Evolutionary conservation across 1,140 invertebrate genomes (phyloP), one percentile per base, ranked within the genome.

Genomic region (Nomia melanderi): DNA sequence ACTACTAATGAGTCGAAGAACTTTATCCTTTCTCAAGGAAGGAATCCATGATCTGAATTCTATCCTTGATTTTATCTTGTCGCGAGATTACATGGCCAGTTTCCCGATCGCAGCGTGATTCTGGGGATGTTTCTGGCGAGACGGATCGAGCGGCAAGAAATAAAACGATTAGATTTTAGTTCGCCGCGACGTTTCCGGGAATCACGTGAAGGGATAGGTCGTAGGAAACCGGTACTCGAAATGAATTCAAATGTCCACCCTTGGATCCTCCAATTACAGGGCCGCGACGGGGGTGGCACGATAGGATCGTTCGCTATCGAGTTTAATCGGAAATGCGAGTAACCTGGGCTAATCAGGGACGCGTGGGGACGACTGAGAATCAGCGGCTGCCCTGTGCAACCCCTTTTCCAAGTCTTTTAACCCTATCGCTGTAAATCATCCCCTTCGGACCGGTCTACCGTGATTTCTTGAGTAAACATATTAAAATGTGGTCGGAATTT

Each of bases 241-340:
- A 80, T 81, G 84, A 84, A 86, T 86, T 86, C 80, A 62, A 85
- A 84, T 84, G 89, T 89, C 87, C 88, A 88, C 86, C 88, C 88
- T 69, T 76, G 78, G 60, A 72, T 17, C 75, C 86, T 84, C 85
- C 87, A 90, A 90, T 89, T 89, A 89, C 88, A 64, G 71, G 59
- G 57, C 70, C 79, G 83, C 79, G 47, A 8, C 74, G 63, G 77
- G 83, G 47, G 47, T 44, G 85, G 85, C 81, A 79, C 81, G 89
- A 90, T 90, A 88, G 83, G 81, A 88, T 84, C 87, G 74, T 81
- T 83, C 75, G 85, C 87, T 89, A 90, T 83, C 78, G 78, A 79
- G 63, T 80, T 83, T 83, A 79, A 85, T 85, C 72, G 78, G 75
- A 86, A 85, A 86, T 85, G 83, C 85, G 83, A 75, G 69, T 66